Percentiles rank a stretch among this genome's conserved stretches.
phyloP scores from a whole-genome alignment of 2,113 vertebrate species.

The Campylomormyrus numenius region DNA sequence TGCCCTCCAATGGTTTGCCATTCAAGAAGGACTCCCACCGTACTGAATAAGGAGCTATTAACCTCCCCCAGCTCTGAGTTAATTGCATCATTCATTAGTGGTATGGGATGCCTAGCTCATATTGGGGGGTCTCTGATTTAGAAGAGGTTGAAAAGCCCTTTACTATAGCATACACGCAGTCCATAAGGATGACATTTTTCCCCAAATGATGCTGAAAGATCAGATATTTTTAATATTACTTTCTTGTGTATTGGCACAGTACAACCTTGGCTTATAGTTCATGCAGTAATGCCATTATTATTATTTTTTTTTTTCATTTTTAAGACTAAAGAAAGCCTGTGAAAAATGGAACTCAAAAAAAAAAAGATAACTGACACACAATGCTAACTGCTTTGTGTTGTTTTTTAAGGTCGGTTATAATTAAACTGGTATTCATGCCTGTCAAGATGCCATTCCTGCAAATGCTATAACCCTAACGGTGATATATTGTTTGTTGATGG shows the following conservation, averaged over 20 bases:
- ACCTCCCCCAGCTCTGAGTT: not conserved
- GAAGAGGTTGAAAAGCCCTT: not conserved
- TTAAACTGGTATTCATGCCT: not conserved
- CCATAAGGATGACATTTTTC: not conserved
- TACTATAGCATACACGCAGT: not conserved
- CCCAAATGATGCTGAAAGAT: not conserved
- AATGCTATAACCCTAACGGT: not conserved
- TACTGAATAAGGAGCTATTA: not conserved
- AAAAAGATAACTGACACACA: not conserved
- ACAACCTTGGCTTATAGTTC: not conserved
- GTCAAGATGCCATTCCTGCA: not conserved
- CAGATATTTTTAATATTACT: not conserved
- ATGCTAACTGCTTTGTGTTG: not conserved
- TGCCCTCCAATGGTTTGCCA: not conserved
- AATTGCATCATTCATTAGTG: not conserved
- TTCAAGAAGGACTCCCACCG: not conserved
- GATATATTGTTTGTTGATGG: not conserved
- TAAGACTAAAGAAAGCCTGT: not conserved
- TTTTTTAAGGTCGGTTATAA: not conserved
- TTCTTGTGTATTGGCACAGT: not conserved
- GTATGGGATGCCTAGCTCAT: not conserved
- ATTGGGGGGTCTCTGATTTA: not conserved
- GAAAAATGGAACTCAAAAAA: not conserved
- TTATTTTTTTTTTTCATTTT: not conserved
- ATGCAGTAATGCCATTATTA: not conserved